Conservation (phyloP, 2,113 vertebrate species). For the Leiothrix lutea region DNA sequence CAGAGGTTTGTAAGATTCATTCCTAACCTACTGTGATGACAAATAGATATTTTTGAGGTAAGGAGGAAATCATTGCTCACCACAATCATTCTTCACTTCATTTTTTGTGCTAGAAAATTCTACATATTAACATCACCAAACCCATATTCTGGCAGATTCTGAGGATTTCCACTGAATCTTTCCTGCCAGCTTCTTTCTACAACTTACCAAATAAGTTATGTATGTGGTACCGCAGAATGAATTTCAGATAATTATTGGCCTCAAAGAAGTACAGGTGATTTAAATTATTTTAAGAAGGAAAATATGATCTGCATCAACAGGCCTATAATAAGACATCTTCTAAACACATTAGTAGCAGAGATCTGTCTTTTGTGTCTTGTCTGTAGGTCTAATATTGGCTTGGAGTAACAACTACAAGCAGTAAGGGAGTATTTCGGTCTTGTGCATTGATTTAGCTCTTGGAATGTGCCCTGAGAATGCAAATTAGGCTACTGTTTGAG, state of each 20-base stretch:
- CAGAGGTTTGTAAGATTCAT: not conserved
- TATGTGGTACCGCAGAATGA: not conserved
- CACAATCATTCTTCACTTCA: not conserved
- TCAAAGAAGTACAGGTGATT: not conserved
- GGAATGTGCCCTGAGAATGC: not conserved
- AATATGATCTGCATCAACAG: not conserved
- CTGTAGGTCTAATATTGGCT: not conserved
- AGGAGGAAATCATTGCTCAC: not conserved
- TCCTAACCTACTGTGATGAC: not conserved
- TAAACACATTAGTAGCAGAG: not conserved
- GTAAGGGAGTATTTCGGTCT: not conserved
- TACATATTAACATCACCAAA: not conserved
- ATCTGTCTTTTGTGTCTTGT: not conserved
- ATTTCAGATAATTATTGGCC: not conserved
- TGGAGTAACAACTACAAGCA: not conserved
- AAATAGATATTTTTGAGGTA: not conserved
- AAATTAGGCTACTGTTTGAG: not conserved
- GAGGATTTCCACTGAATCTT: not conserved
- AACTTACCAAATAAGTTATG: not conserved
- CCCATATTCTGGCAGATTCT: not conserved
- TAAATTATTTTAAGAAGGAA: not conserved
- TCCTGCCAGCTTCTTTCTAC: not conserved
- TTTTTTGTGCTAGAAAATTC: not conserved
- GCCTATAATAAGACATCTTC: not conserved
- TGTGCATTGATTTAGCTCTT: not conserved